Evolutionary conservation across 2,888 invertebrate species (phyloP).

Genomic region (Noctua comes): DNA sequence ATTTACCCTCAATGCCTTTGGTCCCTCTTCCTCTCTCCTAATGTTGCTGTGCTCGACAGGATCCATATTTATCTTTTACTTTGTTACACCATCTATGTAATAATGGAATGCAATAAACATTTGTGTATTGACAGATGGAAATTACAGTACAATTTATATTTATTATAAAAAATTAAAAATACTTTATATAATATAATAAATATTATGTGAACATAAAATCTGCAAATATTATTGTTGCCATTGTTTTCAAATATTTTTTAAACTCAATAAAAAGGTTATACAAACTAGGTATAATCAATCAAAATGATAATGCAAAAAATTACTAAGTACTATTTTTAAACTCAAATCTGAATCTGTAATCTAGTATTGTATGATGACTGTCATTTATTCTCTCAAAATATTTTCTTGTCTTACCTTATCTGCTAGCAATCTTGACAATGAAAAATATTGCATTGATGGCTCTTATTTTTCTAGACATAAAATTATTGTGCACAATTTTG

Average conservation of each 20-base stretch:
- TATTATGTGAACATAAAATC: neutral
- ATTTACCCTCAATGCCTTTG: too few relatives aligned
- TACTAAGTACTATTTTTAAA: neutral
- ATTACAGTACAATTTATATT: constrained; percentile 3
- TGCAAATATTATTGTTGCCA: neutral
- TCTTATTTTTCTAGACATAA: neutral
- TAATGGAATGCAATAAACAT: too few relatives aligned
- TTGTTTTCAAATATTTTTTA: neutral
- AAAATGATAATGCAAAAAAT: constrained; percentile 8
- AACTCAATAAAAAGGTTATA: neutral
- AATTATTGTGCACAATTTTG: neutral
- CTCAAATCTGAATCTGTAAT: neutral
- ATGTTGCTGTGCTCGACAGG: too few relatives aligned
- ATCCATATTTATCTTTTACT: too few relatives aligned
- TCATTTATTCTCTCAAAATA: neutral
- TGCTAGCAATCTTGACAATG: neutral
- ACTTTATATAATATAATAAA: neutral
- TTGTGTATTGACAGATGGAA: neutral
- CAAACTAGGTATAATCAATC: constrained; percentile 11
- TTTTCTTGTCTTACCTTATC: neutral
- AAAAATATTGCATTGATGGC: neutral
- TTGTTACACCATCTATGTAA: too few relatives aligned
- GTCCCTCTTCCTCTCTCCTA: too few relatives aligned
- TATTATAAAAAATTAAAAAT: neutral
- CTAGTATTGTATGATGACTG: neutral